Conservation (phyloP, 2,797 vertebrate genomes). For the Hemibagrus guttatus region DNA sequence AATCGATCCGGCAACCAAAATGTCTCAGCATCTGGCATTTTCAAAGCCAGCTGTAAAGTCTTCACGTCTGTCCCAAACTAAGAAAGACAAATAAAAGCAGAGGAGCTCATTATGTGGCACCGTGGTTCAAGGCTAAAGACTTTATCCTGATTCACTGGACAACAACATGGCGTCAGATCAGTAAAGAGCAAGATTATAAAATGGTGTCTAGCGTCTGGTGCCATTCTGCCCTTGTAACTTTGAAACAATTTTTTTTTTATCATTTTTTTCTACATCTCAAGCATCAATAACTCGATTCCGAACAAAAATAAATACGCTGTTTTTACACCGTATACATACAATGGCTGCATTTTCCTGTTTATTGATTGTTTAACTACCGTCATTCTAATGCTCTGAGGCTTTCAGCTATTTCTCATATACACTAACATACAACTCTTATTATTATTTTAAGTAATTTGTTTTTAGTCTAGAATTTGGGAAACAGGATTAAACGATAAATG, state of each 20-base stretch:
- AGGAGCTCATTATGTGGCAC: slow-evolving; percentile 51
- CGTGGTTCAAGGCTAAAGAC: slow-evolving; percentile 47
- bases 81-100: slow-evolving; percentile 48
- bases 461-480: not conserved
- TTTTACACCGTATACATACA: not conserved
- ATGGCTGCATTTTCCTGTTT: not conserved
- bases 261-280: not conserved
- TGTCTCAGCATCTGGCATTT: slow-evolving; percentile 59
- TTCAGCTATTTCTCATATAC: not conserved
- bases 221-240: not conserved
- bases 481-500: not conserved
- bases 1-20: slow-evolving; percentile 53
- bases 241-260: not conserved
- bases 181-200: slow-evolving; percentile 21
- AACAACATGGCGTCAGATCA: slow-evolving; percentile 38
- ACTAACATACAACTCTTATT: not conserved
- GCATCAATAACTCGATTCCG: not conserved
- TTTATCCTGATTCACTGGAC: slow-evolving; percentile 58
- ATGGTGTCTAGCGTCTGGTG: not conserved
- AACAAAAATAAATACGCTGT: not conserved
- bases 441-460: not conserved
- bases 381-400: not conserved
- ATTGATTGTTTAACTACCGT: too few species aligned
- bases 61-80: slow-evolving; percentile 41
- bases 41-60: slow-evolving; percentile 47